Evolutionary conservation across 2,113 vertebrate species (phyloP).

Genomic region (Nansenia antarctica): DNA sequence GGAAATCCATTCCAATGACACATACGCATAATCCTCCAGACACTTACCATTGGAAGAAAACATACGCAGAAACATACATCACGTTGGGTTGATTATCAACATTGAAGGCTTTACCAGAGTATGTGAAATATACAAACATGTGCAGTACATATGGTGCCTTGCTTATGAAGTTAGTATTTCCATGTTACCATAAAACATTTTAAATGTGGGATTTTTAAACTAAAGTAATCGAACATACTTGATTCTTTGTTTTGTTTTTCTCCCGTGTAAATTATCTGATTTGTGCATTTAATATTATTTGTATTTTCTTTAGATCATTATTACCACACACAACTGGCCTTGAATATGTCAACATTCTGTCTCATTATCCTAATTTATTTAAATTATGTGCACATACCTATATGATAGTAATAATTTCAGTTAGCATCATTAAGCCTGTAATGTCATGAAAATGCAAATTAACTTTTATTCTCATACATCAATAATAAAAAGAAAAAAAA

Average conservation of each 20-base stretch:
- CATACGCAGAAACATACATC: constrained; percentile 15
- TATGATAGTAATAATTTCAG: constrained; percentile 53
- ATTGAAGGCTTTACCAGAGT: constrained; percentile 47
- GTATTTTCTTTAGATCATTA: constrained; percentile 45
- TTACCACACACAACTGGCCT: constrained; percentile 76
- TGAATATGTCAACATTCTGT: constrained; percentile 74
- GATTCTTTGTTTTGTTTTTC: constrained; percentile 36
- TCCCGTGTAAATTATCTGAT: constrained; percentile 28
- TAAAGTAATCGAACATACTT: constrained; percentile 30
- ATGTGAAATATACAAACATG: constrained; percentile 39
- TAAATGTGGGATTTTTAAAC: constrained; percentile 19
- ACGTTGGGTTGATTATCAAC: constrained; percentile 52
- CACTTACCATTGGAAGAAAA: background rate
- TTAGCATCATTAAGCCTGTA: constrained; percentile 81
- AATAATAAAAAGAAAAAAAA: constrained; percentile 78
- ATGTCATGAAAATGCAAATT: constrained; percentile 73
- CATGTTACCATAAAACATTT: constrained; percentile 27
- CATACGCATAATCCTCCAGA: constrained; percentile 45
- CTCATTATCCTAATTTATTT: constrained; percentile 85
- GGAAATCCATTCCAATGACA: no score
- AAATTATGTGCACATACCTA: constrained; percentile 84
- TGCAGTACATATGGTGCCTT: constrained; percentile 80
- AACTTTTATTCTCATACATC: constrained; percentile 79
- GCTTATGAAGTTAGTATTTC: constrained; percentile 69
- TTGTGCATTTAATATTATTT: constrained; percentile 37